These are phyloP conservation scores for Epiblema foenella DNA, from an alignment of 2,888 invertebrate genomes.

Conservation along the genomic window DNA sequence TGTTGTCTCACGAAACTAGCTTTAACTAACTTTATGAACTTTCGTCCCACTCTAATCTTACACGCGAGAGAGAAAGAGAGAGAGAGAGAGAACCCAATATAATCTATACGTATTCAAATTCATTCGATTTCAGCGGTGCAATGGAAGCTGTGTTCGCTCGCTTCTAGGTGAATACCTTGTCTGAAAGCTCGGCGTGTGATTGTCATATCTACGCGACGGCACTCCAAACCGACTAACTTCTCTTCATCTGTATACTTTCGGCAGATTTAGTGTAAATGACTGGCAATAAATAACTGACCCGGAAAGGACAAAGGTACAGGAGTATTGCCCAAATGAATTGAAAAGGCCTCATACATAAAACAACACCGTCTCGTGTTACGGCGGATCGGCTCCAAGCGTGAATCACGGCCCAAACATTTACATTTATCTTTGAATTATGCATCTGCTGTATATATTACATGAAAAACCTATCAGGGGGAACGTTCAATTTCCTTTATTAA, in stretches of 20 bases:
- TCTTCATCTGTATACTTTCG: constrained; percentile 53
- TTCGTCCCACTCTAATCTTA: too few species aligned
- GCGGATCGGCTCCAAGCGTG: constrained; percentile 65
- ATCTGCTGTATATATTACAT: constrained; percentile 42
- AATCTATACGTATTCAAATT: too few species aligned
- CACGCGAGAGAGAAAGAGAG: too few species aligned
- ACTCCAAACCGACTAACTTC: constrained; percentile 9
- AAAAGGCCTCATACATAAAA: constrained; percentile 82
- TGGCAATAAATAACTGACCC: constrained; percentile 82
- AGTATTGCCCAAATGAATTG: constrained; percentile 81
- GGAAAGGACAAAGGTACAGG: constrained; percentile 81
- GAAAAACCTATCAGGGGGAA: constrained; percentile 41
- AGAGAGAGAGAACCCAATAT: too few species aligned
- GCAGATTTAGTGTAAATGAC: constrained; percentile 76
- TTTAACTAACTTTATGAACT: too few species aligned
- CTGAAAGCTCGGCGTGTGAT: neutral
- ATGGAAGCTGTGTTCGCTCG: too few species aligned
- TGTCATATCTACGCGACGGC: neutral
- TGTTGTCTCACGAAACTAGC: too few species aligned
- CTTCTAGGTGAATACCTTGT: too few species aligned
- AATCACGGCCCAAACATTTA: constrained; percentile 66
- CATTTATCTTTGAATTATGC: constrained; percentile 54
- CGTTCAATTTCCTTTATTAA: constrained; percentile 45
- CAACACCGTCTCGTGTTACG: constrained; percentile 66
- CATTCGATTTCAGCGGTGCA: too few species aligned